Evolutionary conservation across 2,113 vertebrate genomes (phyloP), one percentile per base, ranked within the genome.

Genomic region (Cephalopholis sonnerati): DNA sequence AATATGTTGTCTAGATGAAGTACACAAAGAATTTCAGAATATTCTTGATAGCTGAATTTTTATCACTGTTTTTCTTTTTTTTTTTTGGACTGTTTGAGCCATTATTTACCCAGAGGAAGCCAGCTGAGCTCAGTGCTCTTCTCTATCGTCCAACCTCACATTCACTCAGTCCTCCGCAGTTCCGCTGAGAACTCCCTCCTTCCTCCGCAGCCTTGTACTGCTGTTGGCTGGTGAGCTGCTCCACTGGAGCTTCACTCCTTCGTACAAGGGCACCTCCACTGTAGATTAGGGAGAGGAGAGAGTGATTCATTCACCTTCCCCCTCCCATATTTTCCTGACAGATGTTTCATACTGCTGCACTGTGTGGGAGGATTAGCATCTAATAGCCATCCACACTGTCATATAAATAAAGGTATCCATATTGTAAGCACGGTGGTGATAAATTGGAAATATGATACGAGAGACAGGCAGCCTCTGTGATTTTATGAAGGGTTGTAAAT

Each of bases 401-500:
- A 77, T 72, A 73, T 81, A 59, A 81, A 84, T 77, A 69, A 73
- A 68, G 68, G 59, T 78, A 53, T 72, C 29, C 67, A 39, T 55
- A 44, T 57, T 69, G 62, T 65, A 25, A 59, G 29, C 41, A 11
- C 17, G 13, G 41, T 2, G 55, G 41, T 70, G 69, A 81, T 81
- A 53, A 69, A 84, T 61, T 54, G 32, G 25, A 63, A 50, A 58
- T 77, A 57, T 32, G 61, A 70, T 46, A n/a, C 12, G 29, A 24
- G 44, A 39, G 72, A 81, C 73, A 69, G 41, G 62, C 27, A 57
- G 32, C 50, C 44, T 71, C 36, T 80, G 72, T 22, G 77, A 36
- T 68, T 84, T 84, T 77, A 81, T 46, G 68, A 32, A 36, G 50
- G 73, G 73, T 25, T 51, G 63, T 83, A 84, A 84, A 87, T 84